phyloP scores from a whole-genome alignment of 2,797 vertebrate genomes.

The Sebastolobus altivelis region DNA sequence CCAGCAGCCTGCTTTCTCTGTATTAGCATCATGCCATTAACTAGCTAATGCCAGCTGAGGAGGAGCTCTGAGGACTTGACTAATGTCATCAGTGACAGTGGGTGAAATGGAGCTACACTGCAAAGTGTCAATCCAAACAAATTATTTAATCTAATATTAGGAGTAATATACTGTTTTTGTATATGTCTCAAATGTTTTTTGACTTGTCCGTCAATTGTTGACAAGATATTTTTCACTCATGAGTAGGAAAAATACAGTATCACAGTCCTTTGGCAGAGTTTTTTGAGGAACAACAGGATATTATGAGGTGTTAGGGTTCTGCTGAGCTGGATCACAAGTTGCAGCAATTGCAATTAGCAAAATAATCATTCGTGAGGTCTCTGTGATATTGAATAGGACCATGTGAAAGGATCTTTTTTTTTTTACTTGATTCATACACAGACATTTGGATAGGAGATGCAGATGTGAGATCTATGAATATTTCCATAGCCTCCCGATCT shows the following conservation, averaged over 20 bases:
- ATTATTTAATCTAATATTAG: constrained; percentile 17
- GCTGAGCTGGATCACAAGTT: not conserved
- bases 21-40: constrained; percentile 59
- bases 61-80: constrained; percentile 33
- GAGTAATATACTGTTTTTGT: not conserved
- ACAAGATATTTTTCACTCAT: not conserved
- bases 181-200: not conserved
- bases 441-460: not conserved
- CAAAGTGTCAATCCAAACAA: constrained; percentile 37
- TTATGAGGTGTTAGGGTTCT: not conserved
- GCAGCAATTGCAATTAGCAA: not conserved
- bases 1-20: constrained; percentile 51
- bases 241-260: not conserved
- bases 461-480: not conserved
- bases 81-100: constrained; percentile 60
- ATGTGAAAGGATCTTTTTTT: not conserved
- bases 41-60: constrained; percentile 54
- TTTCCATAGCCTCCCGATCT: not conserved
- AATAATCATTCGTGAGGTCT: not conserved
- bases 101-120: constrained; percentile 42
- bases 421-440: not conserved
- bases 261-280: not conserved
- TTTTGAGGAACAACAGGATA: not conserved
- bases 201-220: not conserved
- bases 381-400: not conserved